Base-by-base conservation (phyloP, 2,113 vertebrate genomes). In the Circaetus cinerascens region DNA sequence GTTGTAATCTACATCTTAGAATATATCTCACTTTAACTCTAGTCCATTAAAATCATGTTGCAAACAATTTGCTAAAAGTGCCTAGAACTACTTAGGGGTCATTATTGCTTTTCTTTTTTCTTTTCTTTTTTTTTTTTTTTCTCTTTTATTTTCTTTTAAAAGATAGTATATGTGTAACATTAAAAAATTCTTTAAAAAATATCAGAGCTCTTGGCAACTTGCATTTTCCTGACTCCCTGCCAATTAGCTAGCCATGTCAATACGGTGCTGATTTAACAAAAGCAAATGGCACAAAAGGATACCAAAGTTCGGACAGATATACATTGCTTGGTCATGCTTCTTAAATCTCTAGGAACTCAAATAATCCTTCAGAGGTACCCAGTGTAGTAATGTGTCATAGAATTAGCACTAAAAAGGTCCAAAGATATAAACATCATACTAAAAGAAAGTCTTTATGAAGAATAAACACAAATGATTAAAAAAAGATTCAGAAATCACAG, bases 171-270 rank as follows among this genome's bases (percentile, higher is more conserved):
- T 98, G 97, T 98, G 88, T 97, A 97, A 97, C 96, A 82, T 98
- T 98, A 98, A 97, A 98, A 98, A 98, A 98, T 95, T 97, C 94
- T 95, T 97, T 97, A 97, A 98, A 98, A 98, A 98, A 98, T 98
- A 98, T 97, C 95, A 98, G 97, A 97, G 97, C 95, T 98, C 98
- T 98, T 98, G 98, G 98, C 98, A 98, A 98, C 96, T 98, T 98
- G 96, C 91, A 96, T 98, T 98, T 98, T 98, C 95, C 97, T 97
- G 95, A 98, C 95, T 98, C 98, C 97, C 97, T 98, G 98, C 96
- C 98, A 98, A 97, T 98, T 98, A 98, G 95, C 97, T 98, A 98
- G 98, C 93, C 97, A 98, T 97, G 96, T 98, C 86, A 97, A 97
- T 97, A 97, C 40, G 81, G 96, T 97, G 96, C 91, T 97, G 97